Conservation (phyloP, 30 jellyfish, hydroid and myxozoan genomes). For the Aurelia aurita complex sp. Pacific region DNA sequence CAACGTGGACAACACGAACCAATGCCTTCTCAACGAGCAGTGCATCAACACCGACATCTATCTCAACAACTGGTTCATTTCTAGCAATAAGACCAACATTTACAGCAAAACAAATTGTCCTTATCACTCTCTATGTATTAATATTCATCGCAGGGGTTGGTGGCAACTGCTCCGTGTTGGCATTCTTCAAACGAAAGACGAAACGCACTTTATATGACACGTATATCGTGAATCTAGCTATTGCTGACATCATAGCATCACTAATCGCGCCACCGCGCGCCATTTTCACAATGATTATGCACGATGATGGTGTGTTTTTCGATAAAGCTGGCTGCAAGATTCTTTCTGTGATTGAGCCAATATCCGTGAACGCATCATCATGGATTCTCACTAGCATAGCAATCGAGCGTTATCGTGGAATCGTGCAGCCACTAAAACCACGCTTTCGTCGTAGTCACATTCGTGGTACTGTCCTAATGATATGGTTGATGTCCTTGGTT, state of each 20-base stretch:
- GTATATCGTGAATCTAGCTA: slow-evolving; percentile 53
- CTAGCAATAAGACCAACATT: neutral
- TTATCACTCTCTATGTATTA: slow-evolving; percentile 18
- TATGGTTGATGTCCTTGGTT: slow-evolving; percentile 48
- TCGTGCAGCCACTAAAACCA: slow-evolving; percentile 62
- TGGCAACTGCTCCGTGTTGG: slow-evolving; percentile 42
- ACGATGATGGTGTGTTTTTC: slow-evolving; percentile 24
- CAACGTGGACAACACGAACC: too few relatives aligned
- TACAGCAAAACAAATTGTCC: slow-evolving; percentile 2
- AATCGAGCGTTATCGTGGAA: slow-evolving; percentile 73
- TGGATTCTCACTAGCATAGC: slow-evolving; percentile 81
- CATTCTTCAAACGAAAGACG: slow-evolving; percentile 32
- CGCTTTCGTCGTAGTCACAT: slow-evolving; percentile 39
- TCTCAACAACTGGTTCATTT: neutral
- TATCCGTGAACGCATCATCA: slow-evolving; percentile 70
- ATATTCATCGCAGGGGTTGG: slow-evolving; percentile 45
- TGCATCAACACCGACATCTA: neutral
- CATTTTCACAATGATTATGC: slow-evolving; percentile 7
- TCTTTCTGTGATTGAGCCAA: slow-evolving; percentile 62
- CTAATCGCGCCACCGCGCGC: slow-evolving; percentile 46
- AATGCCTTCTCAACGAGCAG: too few relatives aligned
- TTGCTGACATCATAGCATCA: slow-evolving; percentile 51
- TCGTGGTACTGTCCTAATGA: slow-evolving; percentile 21
- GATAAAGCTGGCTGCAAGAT: slow-evolving; percentile 29
- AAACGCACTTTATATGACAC: slow-evolving; percentile 40